Evolutionary conservation across 1,140 invertebrate species (phyloP).

Genomic region (Leptinotarsa texana): DNA sequence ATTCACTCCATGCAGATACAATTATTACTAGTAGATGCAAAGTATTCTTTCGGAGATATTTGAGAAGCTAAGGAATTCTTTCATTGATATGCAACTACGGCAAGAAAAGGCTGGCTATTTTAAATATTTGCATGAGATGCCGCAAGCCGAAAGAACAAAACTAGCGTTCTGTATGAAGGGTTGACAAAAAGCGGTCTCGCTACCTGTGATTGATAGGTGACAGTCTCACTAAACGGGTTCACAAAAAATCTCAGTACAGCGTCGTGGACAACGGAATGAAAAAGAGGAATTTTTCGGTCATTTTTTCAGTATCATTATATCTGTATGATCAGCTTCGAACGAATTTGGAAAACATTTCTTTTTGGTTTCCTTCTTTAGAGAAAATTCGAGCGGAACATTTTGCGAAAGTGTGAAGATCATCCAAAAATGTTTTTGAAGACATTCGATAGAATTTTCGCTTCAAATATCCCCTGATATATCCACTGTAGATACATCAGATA

Average conservation of each 20-base stretch:
- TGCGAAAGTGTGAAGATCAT: too few species aligned
- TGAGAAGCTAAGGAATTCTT: neutral
- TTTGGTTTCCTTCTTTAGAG: too few species aligned
- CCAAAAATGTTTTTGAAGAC: too few species aligned
- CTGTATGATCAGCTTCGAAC: too few species aligned
- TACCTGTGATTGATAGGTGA: slow-evolving; percentile 53
- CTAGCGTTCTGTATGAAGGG: slow-evolving; percentile 51
- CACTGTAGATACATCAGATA: too few species aligned
- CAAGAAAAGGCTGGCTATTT: slow-evolving; percentile 41
- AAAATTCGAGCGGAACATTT: too few species aligned
- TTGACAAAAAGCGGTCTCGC: slow-evolving; percentile 53
- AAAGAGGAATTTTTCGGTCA: neutral
- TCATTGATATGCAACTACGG: slow-evolving; percentile 42
- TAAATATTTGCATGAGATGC: slow-evolving; percentile 49
- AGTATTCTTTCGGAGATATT: neutral
- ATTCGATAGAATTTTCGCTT: too few species aligned
- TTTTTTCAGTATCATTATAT: too few species aligned
- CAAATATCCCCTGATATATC: too few species aligned
- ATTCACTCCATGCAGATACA: too few species aligned
- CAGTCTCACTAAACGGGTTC: slow-evolving; percentile 49
- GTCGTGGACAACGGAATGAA: neutral
- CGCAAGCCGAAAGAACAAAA: slow-evolving; percentile 44
- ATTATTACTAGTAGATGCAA: neutral
- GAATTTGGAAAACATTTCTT: too few species aligned
- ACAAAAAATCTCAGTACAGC: slow-evolving; percentile 39